Base-by-base conservation (phyloP, 2,888 invertebrate genomes). In the Loripinus fragilis region DNA sequence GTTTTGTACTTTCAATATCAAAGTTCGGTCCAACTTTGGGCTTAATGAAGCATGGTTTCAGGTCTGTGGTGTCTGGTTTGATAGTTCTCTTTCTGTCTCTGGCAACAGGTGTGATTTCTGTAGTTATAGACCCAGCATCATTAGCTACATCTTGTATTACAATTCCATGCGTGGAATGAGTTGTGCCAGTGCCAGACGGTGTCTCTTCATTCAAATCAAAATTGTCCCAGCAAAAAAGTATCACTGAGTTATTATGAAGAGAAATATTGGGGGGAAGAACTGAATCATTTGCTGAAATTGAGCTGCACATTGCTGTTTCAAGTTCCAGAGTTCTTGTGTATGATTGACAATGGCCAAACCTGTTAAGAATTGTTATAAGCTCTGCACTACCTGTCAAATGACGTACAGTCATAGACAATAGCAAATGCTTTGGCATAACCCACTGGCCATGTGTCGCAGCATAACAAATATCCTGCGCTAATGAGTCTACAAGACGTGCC, bases 331-430 rank as follows among this genome's bases (percentile, higher is more conserved):
- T 71, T 41, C 33, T 25, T 0, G 72, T 64, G 50, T 80, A 78
- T 69, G 79, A 81, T 23, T 69, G 71, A 17, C 65, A 60, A 65
- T 83, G 77, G 15, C 83, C 81, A 67, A 64, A 78, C 0, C 74
- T 64, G 65, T 81, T 81, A 0, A 85, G 68, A 28, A 81, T 38
- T 1, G 78, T 82, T 12, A 80, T 48, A n/a, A 83, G 23, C 64
- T 83, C 80, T 30, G 81, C 71, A 77, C 50, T 85, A 0, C 85
- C 85, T 12, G 83, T 83, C 0, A 77, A 30, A 74, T 83, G 71
- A n/a, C 38, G 7, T 41, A 67, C 48, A 20, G 48, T 25, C 76
- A 76, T 76, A 25, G 33, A 41, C 52, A 76, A 35, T 15, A 71
- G 48, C 17, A 71, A 12, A 35, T 76, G 76, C 30, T 76, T 76